Base-by-base conservation (phyloP, 2,797 vertebrate species). In the Melanogrammus aeglefinus region DNA sequence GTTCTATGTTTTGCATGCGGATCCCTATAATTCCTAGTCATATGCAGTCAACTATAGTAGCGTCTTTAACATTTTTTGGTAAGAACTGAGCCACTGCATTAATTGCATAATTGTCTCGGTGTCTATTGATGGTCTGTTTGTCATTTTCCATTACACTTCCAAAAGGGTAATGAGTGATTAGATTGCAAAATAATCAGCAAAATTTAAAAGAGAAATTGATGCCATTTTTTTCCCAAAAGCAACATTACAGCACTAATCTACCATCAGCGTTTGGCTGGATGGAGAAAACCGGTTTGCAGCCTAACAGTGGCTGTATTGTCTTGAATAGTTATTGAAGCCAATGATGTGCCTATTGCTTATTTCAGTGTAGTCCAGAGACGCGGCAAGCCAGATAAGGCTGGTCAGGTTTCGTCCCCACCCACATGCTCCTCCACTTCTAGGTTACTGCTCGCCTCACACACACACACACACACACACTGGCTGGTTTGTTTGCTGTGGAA, bases 401-500 rank as follows among this genome's bases (percentile, higher is more conserved):
- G 8, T 27, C n/a, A 24, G n/a, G n/a, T 12, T n/a, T 66, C 63
- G 24, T 24, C 63, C 63, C 63, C 63, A 27, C 63, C 63, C 63
- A 63, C 21, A 14, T 21, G 57, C 57, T 27, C n/a, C 3, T 29
- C 33, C 57, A 38, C 44, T 6, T 77, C 63, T 79, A 18, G 74
- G 66, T 86, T 80, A 72, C 80, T 77, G 12, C 36, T 75, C 78
- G 77, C 76, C 47, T 80, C 74, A 74, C 57, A 79, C 29, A 29
- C 21, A 89, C 82, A 89, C 82, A 83, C 84, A 66, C 63, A 89
- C 82, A 89, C 82, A 83, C 84, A 66, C 63, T 78, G 81, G 69
- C 78, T 36, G 83, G 77, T 80, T 85, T 87, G 85, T 89, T 90
- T 87, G 77, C 78, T 75, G 77, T 78, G 77, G 88, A 88, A 89